Evolutionary conservation across 2,113 vertebrate species (phyloP).

Genomic region (Macrotis lagotis): DNA sequence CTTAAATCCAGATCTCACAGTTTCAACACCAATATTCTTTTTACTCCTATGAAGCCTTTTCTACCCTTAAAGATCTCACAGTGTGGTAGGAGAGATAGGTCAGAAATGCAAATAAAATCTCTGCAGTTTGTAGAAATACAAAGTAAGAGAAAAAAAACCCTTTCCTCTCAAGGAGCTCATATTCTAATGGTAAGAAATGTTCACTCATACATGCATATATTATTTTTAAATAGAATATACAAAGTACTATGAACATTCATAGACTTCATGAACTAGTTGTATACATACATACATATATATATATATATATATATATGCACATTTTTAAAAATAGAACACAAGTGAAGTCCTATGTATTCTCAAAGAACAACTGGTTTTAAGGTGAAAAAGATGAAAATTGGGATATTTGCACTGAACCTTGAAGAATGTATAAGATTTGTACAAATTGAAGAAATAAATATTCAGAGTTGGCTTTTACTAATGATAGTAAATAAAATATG

Average conservation of each 20-base stretch:
- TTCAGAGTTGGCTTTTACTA: background rate
- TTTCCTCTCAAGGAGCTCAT: background rate
- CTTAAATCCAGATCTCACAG: background rate
- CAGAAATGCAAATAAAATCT: no score
- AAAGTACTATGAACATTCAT: no score
- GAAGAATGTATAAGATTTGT: background rate
- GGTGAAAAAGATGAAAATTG: background rate
- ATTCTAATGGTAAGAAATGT: background rate
- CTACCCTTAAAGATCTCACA: background rate
- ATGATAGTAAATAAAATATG: background rate
- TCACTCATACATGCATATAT: background rate
- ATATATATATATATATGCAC: no score
- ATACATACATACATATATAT: background rate
- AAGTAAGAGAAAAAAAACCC: background rate
- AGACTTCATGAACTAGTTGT: no score
- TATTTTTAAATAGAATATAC: no score
- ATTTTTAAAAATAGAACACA: background rate
- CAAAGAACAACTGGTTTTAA: background rate
- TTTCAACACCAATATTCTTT: background rate
- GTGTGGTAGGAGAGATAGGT: background rate
- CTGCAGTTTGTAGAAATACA: no score
- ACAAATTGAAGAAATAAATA: background rate
- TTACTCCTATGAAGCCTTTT: background rate
- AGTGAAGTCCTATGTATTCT: background rate
- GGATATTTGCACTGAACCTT: background rate